Evolutionary conservation across 2,797 vertebrate species (phyloP), one percentile per base, ranked within the genome.

Genomic region (Bovichtus variegatus): DNA sequence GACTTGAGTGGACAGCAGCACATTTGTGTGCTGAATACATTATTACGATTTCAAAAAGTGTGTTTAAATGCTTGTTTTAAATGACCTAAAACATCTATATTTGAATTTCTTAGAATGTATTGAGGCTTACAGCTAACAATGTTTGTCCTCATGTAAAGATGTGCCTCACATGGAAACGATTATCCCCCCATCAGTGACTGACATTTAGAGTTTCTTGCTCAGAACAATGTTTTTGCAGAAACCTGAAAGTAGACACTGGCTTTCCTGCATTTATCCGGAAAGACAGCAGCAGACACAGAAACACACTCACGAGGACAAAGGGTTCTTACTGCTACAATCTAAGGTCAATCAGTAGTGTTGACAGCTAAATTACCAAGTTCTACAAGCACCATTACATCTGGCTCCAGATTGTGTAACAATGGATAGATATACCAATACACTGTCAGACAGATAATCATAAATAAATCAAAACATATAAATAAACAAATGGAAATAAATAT

Each of bases 311-410:
- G 29, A 43, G 47, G 63, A 86, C 80, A 83, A 82, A 65, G 69
- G 64, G 60, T 68, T 84, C 71, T 75, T 43, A 76, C 80, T 62
- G 75, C 68, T 65, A 46, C 81, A 90, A 84, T 90, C 80, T 84
- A 31, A 78, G 85, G 85, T 83, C 77, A 90, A 85, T 89, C 82
- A 74, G 78, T 47, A 54, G 86, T 70, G 80, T 47, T 91, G 91
- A 91, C 86, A 90, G 82, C 78, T 84, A 87, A 87, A 93, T 92
- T 87, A 92, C 86, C 71, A 89, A 83, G 71, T 60, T 74, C 81
- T 82, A 84, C 78, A 84, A 85, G 74, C 76, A 74, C 68, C 59
- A 60, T 81, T 76, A 78, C 69, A 66, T 66, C 19, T 68, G 59
- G 51, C 67, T 78, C 46, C 78, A 69, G 81, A 67, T 47, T 83